Percentiles rank a stretch among this genome's conserved stretches.
phyloP scores from a whole-genome alignment of 2,797 vertebrate species.

The Crenuchus spilurus region DNA sequence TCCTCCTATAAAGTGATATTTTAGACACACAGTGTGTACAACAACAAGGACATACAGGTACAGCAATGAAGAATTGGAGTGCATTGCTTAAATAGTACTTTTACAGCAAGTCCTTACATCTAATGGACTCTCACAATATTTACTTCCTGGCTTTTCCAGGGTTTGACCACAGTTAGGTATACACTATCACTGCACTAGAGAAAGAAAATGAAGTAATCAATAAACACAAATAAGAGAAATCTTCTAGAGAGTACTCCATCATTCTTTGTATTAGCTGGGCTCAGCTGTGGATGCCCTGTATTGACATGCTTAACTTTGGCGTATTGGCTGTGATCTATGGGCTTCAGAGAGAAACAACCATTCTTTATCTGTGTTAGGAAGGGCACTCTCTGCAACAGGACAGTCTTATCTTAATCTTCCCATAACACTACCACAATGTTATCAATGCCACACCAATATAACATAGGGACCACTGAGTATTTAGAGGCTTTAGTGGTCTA shows the following conservation, averaged over 20 bases:
- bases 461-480: constrained; percentile 21
- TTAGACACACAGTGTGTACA: background rate
- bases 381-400: constrained; percentile 27
- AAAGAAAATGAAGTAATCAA: constrained; percentile 59
- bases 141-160: constrained; percentile 31
- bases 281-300: constrained; percentile 50
- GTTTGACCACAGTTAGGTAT: constrained; percentile 24
- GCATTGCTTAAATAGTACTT: constrained; percentile 18
- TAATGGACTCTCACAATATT: constrained; percentile 38
- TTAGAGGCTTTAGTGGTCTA: constrained; percentile 11
- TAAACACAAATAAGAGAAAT: constrained; percentile 57
- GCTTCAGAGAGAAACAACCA: constrained; percentile 43
- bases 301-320: constrained; percentile 56
- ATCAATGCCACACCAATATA: constrained; percentile 43
- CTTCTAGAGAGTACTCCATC: constrained; percentile 51
- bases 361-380: constrained; percentile 42
- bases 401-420: constrained; percentile 51
- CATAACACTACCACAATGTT: constrained; percentile 42
- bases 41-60: background rate
- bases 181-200: constrained; percentile 24
- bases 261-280: constrained; percentile 58
- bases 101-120: constrained; percentile 33
- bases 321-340: constrained; percentile 56
- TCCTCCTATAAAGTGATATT: background rate
- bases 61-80: constrained; percentile 11